Conservation (phyloP, 2,113 vertebrate species). For the Elachura formosa region DNA sequence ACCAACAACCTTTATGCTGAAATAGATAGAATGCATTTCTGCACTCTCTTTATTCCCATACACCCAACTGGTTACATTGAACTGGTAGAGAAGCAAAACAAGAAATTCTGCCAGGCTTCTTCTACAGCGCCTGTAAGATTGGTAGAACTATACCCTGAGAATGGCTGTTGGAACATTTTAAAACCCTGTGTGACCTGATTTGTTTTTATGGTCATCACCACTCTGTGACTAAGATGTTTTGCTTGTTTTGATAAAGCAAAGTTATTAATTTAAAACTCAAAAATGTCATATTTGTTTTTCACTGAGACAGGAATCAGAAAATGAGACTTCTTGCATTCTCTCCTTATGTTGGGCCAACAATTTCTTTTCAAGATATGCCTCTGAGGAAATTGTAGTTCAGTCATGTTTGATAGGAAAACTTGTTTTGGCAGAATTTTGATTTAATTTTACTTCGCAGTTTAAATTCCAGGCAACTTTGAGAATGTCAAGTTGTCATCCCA, state of each 20-base stretch:
- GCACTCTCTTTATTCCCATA: not conserved
- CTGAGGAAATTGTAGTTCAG: not conserved
- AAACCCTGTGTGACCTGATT: not conserved
- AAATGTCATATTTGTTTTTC: not conserved
- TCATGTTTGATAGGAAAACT: not conserved
- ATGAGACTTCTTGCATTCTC: not conserved
- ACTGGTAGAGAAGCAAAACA: not conserved
- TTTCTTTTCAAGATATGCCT: not conserved
- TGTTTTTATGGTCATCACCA: not conserved
- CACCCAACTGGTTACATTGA: not conserved
- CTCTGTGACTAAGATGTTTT: not conserved
- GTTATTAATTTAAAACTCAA: not conserved
- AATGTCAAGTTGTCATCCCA: not conserved
- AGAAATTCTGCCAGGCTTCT: not conserved
- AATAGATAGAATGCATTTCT: not conserved
- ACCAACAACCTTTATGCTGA: not conserved
- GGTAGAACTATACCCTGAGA: not conserved
- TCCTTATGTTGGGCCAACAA: not conserved
- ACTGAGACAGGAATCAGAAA: not conserved
- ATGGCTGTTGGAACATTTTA: not conserved
- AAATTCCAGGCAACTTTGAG: not conserved
- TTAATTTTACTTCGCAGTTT: not conserved
- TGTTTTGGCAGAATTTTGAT: not conserved
- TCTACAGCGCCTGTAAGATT: not conserved
- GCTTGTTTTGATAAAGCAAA: not conserved